Evolutionary conservation across 2,888 invertebrate genomes (phyloP).

Genomic region (Chymomyza fuscimana): DNA sequence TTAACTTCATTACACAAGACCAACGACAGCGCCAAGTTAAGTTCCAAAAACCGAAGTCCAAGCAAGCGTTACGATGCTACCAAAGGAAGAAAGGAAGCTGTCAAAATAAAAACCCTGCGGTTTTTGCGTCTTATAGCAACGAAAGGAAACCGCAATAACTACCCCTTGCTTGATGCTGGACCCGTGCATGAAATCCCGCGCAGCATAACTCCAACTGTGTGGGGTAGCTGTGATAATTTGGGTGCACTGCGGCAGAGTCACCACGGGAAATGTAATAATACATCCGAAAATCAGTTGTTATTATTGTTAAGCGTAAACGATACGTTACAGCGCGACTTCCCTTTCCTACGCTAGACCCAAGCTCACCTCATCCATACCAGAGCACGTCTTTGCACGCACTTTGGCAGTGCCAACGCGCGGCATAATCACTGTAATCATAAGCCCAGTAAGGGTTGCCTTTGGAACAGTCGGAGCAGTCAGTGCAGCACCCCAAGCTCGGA

Average conservation of each 20-base stretch:
- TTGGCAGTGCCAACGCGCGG: conserved; percentile 23
- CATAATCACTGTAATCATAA: conserved; percentile 69
- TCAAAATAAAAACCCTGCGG: conserved; percentile 32
- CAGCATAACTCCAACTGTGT: conserved; percentile 26
- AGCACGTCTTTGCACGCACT: conserved; percentile 44
- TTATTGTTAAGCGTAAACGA: conserved; percentile 72
- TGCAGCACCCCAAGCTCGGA: neutral
- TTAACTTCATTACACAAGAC: conserved; percentile 54
- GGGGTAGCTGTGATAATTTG: conserved; percentile 73
- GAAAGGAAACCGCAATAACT: conserved; percentile 30
- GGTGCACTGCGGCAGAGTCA: conserved; percentile 57
- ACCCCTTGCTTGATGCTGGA: conserved; percentile 11
- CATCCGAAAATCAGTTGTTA: conserved; percentile 75
- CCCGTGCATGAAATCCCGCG: neutral
- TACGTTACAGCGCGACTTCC: conserved; percentile 47
- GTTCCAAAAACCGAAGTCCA: conserved; percentile 12
- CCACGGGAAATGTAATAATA: conserved; percentile 72
- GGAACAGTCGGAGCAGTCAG: neutral
- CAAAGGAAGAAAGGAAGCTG: conserved; percentile 28
- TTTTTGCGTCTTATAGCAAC: conserved; percentile 14
- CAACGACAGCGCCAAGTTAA: conserved; percentile 35
- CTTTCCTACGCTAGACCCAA: neutral
- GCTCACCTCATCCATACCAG: neutral
- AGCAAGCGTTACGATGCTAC: conserved; percentile 22
- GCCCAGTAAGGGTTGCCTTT: conserved; percentile 49